Base-by-base conservation (phyloP, 2,113 vertebrate species). In the Melanostigma gelatinosum region DNA sequence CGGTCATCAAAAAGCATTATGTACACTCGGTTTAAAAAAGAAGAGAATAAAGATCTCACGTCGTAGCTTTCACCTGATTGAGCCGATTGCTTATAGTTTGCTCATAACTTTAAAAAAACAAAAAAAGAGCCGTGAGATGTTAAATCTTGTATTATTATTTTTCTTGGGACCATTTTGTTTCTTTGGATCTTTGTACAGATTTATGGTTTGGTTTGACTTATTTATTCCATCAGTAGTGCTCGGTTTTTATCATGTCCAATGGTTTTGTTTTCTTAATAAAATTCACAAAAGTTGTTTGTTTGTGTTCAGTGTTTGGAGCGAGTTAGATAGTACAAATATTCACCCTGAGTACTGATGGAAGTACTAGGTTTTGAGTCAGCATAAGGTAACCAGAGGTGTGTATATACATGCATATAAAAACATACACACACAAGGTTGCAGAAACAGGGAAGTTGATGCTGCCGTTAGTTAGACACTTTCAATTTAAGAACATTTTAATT, bases 151-250 rank as follows among this genome's bases (percentile, higher is more conserved):
- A n/a, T 27, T 38, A 52, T 77, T 36, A 27, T 42, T 77, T 85
- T 36, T 15, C 90, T 94, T 94, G 95, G 93, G 93, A 95, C 94
- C 94, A 94, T 95, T 89, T 96, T 96, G 90, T 92, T 90, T 90
- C 96, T 97, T 96, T 91, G 91, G 91, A 94, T 95, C 96, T 95
- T 42, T 97, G 96, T 97, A 97, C 96, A 97, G 96, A 97, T 96
- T 96, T 95, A 95, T 96, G 96, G 96, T 94, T 94, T 92, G 91
- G 86, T 94, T 96, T 96, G 96, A 97, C 95, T 97, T 98, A 98
- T 98, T 98, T 99, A 98, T 99, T 98, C 96, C 96, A 97, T 97
- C 95, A 88, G 96, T 98, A 98, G 96, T 94, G 96, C 96, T 97
- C 96, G 96, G 96, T 98, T 98, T 97, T 97, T 98, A 98, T 93